These are phyloP conservation scores for Proteles cristata DNA, from an alignment of 2,113 vertebrate genomes.

Conservation along the genomic window DNA sequence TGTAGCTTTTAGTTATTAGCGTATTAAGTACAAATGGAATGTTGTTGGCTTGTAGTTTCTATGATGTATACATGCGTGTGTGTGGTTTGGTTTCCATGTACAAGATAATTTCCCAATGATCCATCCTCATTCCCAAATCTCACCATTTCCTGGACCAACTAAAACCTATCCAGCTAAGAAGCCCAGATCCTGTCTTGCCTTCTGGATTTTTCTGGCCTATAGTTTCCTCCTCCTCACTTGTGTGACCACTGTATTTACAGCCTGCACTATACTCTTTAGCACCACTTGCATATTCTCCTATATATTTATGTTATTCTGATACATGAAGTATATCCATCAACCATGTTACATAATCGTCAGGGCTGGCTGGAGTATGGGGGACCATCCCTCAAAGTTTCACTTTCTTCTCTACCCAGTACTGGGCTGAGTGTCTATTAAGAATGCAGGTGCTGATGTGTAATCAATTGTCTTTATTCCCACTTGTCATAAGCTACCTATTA, in stretches of 20 bases:
- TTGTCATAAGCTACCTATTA: slow-evolving; percentile 43
- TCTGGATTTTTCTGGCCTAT: background rate
- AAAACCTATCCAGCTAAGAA: background rate
- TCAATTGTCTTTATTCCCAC: slow-evolving; percentile 17
- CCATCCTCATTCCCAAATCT: background rate
- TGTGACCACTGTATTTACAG: background rate
- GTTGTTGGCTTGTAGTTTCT: background rate
- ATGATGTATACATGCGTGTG: rapidly evolving
- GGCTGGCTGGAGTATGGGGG: background rate
- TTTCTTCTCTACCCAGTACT: background rate
- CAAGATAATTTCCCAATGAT: background rate
- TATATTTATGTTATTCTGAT: background rate
- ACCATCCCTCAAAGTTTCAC: background rate
- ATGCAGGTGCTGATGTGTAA: background rate
- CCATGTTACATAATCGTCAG: background rate
- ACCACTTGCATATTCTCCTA: background rate
- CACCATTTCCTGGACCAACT: background rate
- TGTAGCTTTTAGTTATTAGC: background rate
- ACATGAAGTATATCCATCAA: background rate
- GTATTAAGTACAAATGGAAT: background rate
- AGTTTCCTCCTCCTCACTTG: background rate
- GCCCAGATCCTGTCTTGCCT: background rate
- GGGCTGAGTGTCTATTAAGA: background rate
- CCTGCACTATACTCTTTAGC: background rate
- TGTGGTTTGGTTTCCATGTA: background rate